These are phyloP conservation scores for Atherix ibis DNA, from an alignment of 2,888 invertebrate genomes.

Conservation along the genomic window DNA sequence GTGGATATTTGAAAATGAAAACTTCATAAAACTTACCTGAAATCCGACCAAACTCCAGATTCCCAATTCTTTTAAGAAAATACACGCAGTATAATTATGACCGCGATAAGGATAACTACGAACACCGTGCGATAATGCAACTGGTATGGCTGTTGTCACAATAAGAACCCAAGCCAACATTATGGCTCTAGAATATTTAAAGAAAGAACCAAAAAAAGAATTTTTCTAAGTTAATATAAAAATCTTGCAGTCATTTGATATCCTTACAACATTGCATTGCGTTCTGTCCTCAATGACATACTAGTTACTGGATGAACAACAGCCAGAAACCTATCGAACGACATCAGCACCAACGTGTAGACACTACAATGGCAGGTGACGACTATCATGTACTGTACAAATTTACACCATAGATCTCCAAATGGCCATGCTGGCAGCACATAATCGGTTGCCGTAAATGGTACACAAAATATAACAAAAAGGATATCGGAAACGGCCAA, in stretches of 20 bases:
- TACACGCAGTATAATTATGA: constrained; percentile 49
- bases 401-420: constrained; percentile 75
- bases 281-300: constrained; percentile 69
- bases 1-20: no score
- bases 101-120: constrained; percentile 47
- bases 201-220: constrained; percentile 6
- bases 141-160: constrained; percentile 59
- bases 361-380: constrained; percentile 88
- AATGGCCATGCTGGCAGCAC: constrained; percentile 81
- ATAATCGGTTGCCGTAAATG: constrained; percentile 84
- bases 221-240: constrained; percentile 1
- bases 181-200: constrained; percentile 41
- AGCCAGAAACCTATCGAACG: constrained; percentile 78
- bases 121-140: constrained; percentile 61
- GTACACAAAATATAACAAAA: constrained; percentile 86
- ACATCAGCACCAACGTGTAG: constrained; percentile 87
- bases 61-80: constrained; percentile 46
- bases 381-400: constrained; percentile 73
- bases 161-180: constrained; percentile 68
- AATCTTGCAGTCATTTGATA: constrained; percentile 1
- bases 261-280: constrained; percentile 50
- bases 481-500: constrained; percentile 78
- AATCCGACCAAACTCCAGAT: constrained; percentile 35
- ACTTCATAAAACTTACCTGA: constrained; percentile 21
- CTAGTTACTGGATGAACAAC: constrained; percentile 86